Base-by-base conservation (phyloP, 1,140 invertebrate species). In the Scaptomyza graminum region DNA sequence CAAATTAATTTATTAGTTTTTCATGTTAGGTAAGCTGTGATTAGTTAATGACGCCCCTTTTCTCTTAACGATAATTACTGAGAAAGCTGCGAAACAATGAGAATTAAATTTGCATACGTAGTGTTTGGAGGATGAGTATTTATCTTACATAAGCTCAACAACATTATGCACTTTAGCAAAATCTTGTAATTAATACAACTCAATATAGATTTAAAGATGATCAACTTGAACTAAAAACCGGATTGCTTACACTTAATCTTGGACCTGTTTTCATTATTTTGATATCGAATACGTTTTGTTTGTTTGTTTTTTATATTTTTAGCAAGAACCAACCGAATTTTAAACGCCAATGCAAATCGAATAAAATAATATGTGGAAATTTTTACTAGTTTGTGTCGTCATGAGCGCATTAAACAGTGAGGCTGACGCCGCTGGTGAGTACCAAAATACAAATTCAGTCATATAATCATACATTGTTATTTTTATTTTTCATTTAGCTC, bases 341-440 rank as follows among this genome's bases (percentile, higher is more conserved):
- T 46, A 12, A 34, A 44, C 15, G 71, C 70, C 52, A 70, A 82
- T 70, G 59, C 66, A 51, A 79, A 54, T 55, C 28, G n/a, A 57
- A 52, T 69, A 88, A 72, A n/a, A 52, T 69, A 88, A 72, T n/a
- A 89, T 89, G 84, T 89, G 84, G 85, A 89, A 84, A 69, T 16
- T 89, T 55, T 44, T 89, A 34, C 16, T 85, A 18, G 70, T 84
- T 71, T 89, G 76, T 78, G 65, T 89, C 47, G 77, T 90, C 37
- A 90, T 89, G 80, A 89, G 79, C 56, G 77, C 67, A 18, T 69
- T 84, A 3, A 71, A 74, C 44, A 69, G 50, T 50, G 83, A 88
- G 37, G 68, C 41, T 15, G 62, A 71, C 47, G 68, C 85, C 13
- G 57, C 74, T 5, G 49, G 85, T 89, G 54, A 89, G 74, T 60